Conservation (phyloP, 2,888 invertebrate species). For the Drosophila differens region DNA sequence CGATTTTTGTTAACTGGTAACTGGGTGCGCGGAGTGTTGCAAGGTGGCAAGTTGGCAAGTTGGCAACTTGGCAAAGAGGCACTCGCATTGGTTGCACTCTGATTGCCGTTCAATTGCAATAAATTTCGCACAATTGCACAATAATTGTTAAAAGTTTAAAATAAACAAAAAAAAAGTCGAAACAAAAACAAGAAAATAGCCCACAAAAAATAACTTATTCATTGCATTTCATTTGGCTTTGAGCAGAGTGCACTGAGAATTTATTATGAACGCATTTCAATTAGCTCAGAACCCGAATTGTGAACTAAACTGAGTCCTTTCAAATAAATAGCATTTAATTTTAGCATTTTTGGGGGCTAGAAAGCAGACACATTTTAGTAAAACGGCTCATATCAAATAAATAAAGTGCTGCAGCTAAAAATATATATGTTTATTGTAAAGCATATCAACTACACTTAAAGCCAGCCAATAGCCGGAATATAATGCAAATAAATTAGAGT, state of each 20-base stretch:
- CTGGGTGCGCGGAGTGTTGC: not conserved
- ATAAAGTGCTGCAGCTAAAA: not conserved
- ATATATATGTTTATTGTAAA: not conserved
- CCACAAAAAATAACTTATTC: constrained; percentile 8
- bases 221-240: constrained; percentile 14
- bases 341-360: not conserved
- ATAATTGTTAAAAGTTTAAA: constrained; percentile 82
- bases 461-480: not conserved
- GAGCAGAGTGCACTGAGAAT: constrained; percentile 13
- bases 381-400: not conserved
- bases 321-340: not conserved
- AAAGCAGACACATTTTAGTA: not conserved
- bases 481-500: not conserved
- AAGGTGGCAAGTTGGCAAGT: not conserved
- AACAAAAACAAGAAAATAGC: not conserved
- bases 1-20: constrained; percentile 76
- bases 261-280: constrained; percentile 48
- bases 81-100: constrained; percentile 60
- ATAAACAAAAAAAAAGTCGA: constrained; percentile 68
- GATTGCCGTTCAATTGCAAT: constrained; percentile 81
- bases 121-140: constrained; percentile 82
- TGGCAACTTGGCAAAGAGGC: not conserved
- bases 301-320: not conserved
- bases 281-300: constrained; percentile 32
- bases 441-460: not conserved